Evolutionary conservation across 2,888 invertebrate species (phyloP).

Genomic region (Coecobrya sp.): DNA sequence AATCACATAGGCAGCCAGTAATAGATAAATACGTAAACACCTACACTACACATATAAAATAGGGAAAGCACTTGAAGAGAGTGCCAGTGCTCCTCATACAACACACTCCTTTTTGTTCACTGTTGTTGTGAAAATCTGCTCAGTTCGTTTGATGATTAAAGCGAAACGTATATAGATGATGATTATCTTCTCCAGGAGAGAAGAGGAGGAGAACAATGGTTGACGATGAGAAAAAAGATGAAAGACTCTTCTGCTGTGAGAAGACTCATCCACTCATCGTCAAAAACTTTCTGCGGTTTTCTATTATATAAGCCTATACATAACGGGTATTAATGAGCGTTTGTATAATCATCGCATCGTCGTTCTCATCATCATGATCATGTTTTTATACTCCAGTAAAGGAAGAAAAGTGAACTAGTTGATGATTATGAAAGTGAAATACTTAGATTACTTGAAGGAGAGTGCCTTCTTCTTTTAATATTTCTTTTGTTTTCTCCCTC

Average conservation of each 20-base stretch:
- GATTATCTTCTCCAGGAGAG: slow-evolving; percentile 13
- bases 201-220: slow-evolving; percentile 33
- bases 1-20: slow-evolving; percentile 55
- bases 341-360: slow-evolving; percentile 15
- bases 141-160: slow-evolving; percentile 70
- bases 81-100: not conserved
- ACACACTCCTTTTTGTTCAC: not conserved
- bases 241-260: slow-evolving; percentile 26
- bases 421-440: slow-evolving; percentile 40
- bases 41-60: not conserved
- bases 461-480: not conserved
- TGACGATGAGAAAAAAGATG: slow-evolving; percentile 53
- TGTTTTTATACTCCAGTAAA: not conserved
- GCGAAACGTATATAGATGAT: slow-evolving; percentile 54
- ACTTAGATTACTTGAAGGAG: slow-evolving; percentile 38
- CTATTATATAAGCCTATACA: not conserved
- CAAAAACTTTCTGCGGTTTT: slow-evolving; percentile 44
- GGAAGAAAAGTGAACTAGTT: not conserved
- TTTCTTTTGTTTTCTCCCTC: slow-evolving; percentile 43
- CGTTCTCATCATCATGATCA: not conserved
- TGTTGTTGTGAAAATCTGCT: slow-evolving; percentile 56
- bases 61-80: not conserved
- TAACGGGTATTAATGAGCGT: slow-evolving; percentile 46
- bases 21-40: slow-evolving; percentile 32
- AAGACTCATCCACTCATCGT: slow-evolving; percentile 10